Conservation (phyloP, 2,113 vertebrate genomes). For the Montifringilla adamsi region DNA sequence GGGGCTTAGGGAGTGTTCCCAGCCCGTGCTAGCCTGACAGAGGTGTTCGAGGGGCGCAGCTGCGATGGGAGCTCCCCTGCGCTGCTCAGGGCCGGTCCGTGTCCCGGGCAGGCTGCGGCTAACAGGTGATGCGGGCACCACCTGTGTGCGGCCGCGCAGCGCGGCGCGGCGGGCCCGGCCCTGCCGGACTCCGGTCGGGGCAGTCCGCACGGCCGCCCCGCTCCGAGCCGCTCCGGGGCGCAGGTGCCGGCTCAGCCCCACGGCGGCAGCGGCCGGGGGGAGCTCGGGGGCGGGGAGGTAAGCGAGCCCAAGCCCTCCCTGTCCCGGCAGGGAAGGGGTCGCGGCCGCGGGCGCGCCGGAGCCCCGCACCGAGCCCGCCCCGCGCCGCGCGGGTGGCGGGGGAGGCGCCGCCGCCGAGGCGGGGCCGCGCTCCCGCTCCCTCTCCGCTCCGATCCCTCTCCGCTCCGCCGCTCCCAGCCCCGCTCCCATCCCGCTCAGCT, state of each 20-base stretch:
- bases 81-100: accelerated
- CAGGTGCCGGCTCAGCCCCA: background rate
- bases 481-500: background rate
- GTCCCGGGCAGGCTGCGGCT: background rate
- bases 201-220: background rate
- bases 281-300: no score
- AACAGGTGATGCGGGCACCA: background rate
- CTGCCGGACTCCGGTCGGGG: background rate
- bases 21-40: background rate
- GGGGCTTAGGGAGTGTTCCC: background rate
- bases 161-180: background rate
- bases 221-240: background rate
- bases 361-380: background rate
- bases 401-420: background rate
- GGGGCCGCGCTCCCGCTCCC: background rate
- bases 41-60: background rate
- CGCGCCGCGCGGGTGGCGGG: background rate
- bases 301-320: no score
- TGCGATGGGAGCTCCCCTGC: accelerated
- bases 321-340: background rate
- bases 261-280: background rate
- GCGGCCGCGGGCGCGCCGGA: background rate
- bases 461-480: no score
- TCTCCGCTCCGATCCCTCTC: background rate
- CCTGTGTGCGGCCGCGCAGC: background rate